These are phyloP conservation scores for Trochalopteron elliotii DNA, from an alignment of 2,113 vertebrate species.

Conservation along the genomic window DNA sequence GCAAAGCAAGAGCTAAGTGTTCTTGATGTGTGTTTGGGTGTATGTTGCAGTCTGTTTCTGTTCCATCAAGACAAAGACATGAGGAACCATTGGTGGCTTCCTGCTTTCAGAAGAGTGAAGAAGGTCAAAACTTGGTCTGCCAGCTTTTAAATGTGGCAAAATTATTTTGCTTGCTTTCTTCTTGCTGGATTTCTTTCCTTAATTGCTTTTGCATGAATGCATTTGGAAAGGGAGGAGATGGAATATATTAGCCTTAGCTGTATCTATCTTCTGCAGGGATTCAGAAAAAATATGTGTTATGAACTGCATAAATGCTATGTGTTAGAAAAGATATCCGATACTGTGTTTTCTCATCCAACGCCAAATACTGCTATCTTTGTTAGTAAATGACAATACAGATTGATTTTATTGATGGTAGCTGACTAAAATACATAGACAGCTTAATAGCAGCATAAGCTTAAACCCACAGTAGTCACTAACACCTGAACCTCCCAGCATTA, in stretches of 20 bases:
- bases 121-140: neutral
- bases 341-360: neutral
- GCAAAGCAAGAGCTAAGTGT: neutral
- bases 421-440: neutral
- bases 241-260: neutral
- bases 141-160: neutral
- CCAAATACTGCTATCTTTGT: neutral
- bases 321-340: neutral
- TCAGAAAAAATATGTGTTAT: neutral
- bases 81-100: neutral
- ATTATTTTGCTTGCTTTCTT: neutral
- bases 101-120: neutral
- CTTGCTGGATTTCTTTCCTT: neutral
- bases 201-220: neutral
- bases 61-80: neutral
- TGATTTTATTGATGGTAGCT: neutral
- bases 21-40: neutral
- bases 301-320: neutral
- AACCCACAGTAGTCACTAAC: neutral
- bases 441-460: neutral
- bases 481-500: neutral
- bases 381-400: neutral
- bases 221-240: neutral
- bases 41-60: neutral
- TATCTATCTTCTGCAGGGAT: neutral